A percentile compares a stretch with the other conserved stretches of the same genome.
phyloP scores from a whole-genome alignment of 2,797 vertebrate species.

The Crotalus adamanteus region DNA sequence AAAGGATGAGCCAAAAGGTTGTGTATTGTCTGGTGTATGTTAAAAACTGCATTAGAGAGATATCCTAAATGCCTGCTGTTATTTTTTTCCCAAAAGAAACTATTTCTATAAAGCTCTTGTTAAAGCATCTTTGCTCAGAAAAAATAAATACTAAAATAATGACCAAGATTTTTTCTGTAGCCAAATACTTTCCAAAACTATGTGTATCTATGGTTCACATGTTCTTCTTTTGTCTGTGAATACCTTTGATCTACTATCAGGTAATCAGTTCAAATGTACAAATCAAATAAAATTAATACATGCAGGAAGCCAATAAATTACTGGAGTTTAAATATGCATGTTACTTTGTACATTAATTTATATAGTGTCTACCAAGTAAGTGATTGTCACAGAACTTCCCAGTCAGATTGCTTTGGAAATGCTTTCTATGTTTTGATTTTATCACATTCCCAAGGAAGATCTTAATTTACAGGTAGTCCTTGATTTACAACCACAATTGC shows the following conservation, averaged over 20 bases:
- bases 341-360: not conserved
- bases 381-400: not conserved
- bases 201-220: not conserved
- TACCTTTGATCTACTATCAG: conserved; percentile 1
- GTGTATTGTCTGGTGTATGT: not conserved
- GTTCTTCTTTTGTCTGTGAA: not conserved
- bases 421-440: not conserved
- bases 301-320: not conserved
- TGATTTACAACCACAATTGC: no score
- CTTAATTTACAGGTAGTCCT: not conserved
- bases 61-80: not conserved
- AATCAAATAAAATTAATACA: not conserved
- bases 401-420: not conserved
- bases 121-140: not conserved
- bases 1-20: no score
- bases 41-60: not conserved
- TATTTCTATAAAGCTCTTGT: not conserved
- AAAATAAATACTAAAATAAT: not conserved
- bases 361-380: not conserved
- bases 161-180: not conserved
- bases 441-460: not conserved
- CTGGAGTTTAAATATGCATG: not conserved
- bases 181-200: not conserved
- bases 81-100: not conserved
- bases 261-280: not conserved